Evolutionary conservation across 2,888 invertebrate genomes (phyloP), one percentile per base, ranked within the genome.

Genomic region (Drosophila borborema): DNA sequence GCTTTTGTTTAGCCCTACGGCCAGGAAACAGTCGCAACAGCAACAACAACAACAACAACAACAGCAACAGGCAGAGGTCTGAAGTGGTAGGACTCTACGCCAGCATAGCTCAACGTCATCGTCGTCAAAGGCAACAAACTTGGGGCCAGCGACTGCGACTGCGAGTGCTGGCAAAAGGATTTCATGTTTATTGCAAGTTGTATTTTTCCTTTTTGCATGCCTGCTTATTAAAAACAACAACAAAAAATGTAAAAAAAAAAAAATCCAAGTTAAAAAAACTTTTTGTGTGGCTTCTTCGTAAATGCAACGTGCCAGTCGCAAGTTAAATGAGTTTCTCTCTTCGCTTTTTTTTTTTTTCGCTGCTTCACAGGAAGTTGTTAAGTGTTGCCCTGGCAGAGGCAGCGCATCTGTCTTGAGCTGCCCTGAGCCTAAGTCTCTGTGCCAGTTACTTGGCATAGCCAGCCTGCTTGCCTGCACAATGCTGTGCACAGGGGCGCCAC

Each of bases 311-410:
- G 78, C 71, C 87, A 82, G 87, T 70, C 71, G 74, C 82, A 85
- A 89, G 77, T 89, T 89, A 85, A 86, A 89, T 89, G 72, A 77
- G 89, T 82, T 86, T 75, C 75, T 75, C 75, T 78, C 67, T 36
- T 67, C 34, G 36, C 43, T 68, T 62, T 56, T 65, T 40, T 51
- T n/a, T n/a, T n/a, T 38, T 40, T 51, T 34, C 55, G 55, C 64
- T 64, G 55, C n/a, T 58, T 53, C 64, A 77, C 79, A 80, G 79
- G 79, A 80, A 81, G 78, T 81, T 81, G 66, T 69, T 69, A 69
- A 81, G 80, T 64, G 74, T 59, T 61, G 74, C 77, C 59, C 45
- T 55, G 70, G 51, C 65, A 43, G 55, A 28, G 41, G 53, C 46
- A 55, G 58, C 66, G 58, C 66, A 83, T 73, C 74, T 74, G 77